Evolutionary conservation across 2,888 invertebrate genomes (phyloP).

Genomic region (Listrodromus nycthemerus): DNA sequence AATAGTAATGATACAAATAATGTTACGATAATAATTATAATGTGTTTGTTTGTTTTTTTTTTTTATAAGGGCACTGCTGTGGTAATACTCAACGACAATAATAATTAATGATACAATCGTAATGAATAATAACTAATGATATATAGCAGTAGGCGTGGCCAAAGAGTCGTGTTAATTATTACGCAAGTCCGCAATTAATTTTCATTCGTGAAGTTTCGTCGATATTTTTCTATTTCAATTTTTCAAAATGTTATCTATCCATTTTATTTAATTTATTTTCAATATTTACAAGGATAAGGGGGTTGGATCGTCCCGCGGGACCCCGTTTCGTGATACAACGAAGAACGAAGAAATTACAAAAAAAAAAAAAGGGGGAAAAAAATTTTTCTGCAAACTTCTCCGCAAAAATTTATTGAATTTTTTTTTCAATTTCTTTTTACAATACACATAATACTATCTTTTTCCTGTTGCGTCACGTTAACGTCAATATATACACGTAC

Average conservation of each 20-base stretch:
- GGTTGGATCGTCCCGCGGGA: conserved; percentile 44
- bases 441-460: conserved; percentile 66
- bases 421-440: conserved; percentile 27
- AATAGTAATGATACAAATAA: conserved; percentile 35
- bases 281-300: conserved; percentile 48
- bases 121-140: conserved; percentile 63
- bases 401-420: too few relatives aligned
- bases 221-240: background rate
- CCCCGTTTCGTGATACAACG: conserved; percentile 16
- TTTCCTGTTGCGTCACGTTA: conserved; percentile 45
- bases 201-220: background rate
- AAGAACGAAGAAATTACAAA: conserved; percentile 3
- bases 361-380: conserved; percentile 17
- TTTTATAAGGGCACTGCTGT: conserved; percentile 65
- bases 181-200: conserved; percentile 9
- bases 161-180: conserved; percentile 11
- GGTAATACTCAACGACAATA: conserved; percentile 61
- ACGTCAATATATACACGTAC: conserved; percentile 45
- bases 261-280: conserved; percentile 6
- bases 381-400: background rate
- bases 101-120: conserved; percentile 62
- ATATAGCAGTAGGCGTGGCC: conserved; percentile 14
- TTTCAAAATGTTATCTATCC: background rate
- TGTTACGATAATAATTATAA: conserved; percentile 61
- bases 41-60: conserved; percentile 40